These are phyloP conservation scores for Turritopsis rubra DNA, from an alignment of 30 jellyfish, hydroid and myxozoan genomes.

Conservation along the genomic window DNA sequence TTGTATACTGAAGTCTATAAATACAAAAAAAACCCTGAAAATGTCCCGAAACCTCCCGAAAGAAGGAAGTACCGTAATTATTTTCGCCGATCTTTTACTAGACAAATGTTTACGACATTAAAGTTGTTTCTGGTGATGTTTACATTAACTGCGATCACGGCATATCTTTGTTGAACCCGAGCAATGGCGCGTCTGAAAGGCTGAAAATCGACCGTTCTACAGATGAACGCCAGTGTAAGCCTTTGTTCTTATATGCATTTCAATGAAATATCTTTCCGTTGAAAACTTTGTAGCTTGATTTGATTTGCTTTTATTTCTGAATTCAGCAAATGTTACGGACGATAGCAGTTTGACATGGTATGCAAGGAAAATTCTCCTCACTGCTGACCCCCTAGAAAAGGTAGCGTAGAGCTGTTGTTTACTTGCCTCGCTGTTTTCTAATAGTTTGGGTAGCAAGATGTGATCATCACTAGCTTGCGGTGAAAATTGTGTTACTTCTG, in stretches of 20 bases:
- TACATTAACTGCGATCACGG: slow-evolving; percentile 9
- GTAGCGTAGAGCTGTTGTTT: neutral
- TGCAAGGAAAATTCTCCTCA: neutral
- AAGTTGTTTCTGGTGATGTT: neutral
- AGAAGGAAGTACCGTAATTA: too few relatives aligned
- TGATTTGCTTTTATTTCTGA: neutral
- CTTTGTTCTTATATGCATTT: neutral
- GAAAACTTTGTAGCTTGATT: neutral
- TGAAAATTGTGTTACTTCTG: too few relatives aligned
- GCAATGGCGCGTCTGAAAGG: neutral
- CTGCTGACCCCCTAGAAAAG: neutral
- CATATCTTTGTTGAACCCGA: neutral
- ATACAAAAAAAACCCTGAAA: too few relatives aligned
- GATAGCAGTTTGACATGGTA: neutral
- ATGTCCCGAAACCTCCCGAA: too few relatives aligned
- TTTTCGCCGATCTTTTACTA: neutral
- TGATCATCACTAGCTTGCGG: too few relatives aligned
- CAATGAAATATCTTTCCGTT: too few relatives aligned
- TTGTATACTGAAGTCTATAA: too few relatives aligned
- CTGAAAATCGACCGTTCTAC: neutral
- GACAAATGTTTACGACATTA: slow-evolving; percentile 2
- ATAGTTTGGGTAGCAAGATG: too few relatives aligned
- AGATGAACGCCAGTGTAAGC: neutral
- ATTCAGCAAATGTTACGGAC: neutral
- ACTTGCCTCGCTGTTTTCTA: too few relatives aligned